A percentile compares a stretch with the other conserved stretches of the same genome.
phyloP scores from a whole-genome alignment of 2,888 invertebrate genomes.

The Synanthedon andrenaeformis region DNA sequence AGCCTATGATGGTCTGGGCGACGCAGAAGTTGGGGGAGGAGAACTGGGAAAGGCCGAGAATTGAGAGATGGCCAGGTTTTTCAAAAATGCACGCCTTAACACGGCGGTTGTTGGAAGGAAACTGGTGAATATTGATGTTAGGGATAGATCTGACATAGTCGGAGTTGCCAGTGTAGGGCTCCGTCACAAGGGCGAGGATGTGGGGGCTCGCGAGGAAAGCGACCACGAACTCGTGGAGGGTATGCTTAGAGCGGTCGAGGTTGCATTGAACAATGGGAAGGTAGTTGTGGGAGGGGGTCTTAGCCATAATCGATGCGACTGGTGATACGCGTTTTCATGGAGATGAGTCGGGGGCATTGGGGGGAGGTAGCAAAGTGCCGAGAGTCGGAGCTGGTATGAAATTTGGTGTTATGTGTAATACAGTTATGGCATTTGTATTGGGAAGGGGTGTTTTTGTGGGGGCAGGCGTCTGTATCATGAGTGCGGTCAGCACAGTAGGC shows the following conservation, averaged over 20 bases:
- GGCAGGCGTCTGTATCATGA: neutral
- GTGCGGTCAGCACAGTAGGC: neutral
- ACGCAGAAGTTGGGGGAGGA: slow-evolving; percentile 3
- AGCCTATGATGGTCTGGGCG: neutral
- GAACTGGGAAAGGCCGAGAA: neutral
- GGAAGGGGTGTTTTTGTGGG: accelerated
- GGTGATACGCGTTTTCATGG: neutral
- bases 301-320: neutral
- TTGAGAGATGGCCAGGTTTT: accelerated
- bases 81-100: neutral
- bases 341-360: neutral
- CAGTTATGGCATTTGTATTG: neutral
- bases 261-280: no score
- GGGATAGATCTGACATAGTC: no score
- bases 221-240: no score
- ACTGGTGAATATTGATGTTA: no score
- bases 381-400: accelerated
- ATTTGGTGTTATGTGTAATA: neutral
- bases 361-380: neutral
- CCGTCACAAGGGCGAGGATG: no score
- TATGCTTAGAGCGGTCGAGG: neutral
- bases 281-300: no score
- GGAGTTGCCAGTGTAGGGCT: no score
- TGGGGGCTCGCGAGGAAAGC: no score
- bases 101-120: neutral